A percentile compares a stretch with the other conserved stretches of the same genome.
These are phyloP conservation scores for Entosphenus tridentatus DNA, from an alignment of 2,113 vertebrate genomes.

Conservation along the genomic window DNA sequence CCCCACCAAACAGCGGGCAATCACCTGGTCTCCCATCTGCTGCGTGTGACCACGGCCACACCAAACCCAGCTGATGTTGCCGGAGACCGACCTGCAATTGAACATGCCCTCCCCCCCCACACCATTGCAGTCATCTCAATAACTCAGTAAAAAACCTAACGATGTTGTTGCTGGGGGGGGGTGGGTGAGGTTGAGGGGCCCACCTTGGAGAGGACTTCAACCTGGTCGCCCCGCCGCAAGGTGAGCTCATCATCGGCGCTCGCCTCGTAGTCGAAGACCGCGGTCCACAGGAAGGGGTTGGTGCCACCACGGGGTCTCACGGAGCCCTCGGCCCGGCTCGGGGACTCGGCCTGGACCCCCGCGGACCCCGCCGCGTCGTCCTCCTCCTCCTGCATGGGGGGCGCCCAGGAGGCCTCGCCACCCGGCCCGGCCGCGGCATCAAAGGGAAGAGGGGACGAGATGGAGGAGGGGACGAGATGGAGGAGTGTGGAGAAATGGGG, in stretches of 20 bases:
- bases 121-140: no score
- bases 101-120: no score
- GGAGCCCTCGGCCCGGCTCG: background rate
- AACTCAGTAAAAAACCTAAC: no score
- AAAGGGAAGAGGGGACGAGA: no score
- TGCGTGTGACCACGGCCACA: no score
- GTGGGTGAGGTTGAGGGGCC: background rate
- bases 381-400: slow-evolving; percentile 9
- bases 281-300: slow-evolving; percentile 44
- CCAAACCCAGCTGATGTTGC: no score
- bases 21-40: no score
- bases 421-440: no score
- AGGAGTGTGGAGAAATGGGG: no score
- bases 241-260: slow-evolving; percentile 78
- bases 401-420: background rate
- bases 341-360: slow-evolving; percentile 14
- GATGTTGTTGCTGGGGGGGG: background rate
- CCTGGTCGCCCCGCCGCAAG: slow-evolving; percentile 59
- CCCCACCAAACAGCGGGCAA: no score
- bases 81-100: no score
- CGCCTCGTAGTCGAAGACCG: slow-evolving; percentile 87
- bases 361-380: slow-evolving; percentile 14
- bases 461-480: no score
- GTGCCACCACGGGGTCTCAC: background rate
- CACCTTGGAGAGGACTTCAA: slow-evolving; percentile 59